Evolutionary conservation across 1,140 invertebrate genomes (phyloP), one percentile per base, ranked within the genome.

Genomic region (Sycobia sp.): DNA sequence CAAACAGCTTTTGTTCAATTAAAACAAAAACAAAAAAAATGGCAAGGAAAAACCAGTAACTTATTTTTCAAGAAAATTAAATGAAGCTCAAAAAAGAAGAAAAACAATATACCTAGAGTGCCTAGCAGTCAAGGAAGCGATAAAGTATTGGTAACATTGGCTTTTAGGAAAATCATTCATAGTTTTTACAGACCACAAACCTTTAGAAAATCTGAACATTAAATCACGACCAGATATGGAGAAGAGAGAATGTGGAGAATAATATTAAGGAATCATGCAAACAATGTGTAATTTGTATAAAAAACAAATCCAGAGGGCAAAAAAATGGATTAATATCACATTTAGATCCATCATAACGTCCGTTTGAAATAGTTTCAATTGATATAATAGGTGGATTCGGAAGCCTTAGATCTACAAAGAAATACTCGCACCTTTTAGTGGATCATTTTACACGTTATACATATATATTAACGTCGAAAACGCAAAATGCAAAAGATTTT

Each of bases 291-390:
- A 38, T 38, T 10, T 53, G 34, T 14, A 32, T 32, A 32, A 32
- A 32, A 32, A 32, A 32, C 11, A 32, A 32, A 32, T 32, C 29
- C 4, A 32, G 32, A 53, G 50, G 50, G 11, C n/a, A 36, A 38
- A 38, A 53, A 38, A 4, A 8, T 20, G 50, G 34, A 3, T 22
- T 53, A 20, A 53, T 53, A 13, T 34, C 50, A 22, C 32, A 53
- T 10, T 38, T 53, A 22, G 34, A 32, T 13, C 50, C 50, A 36
- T 29, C 50, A 16, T 8, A 38, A 38, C 5, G 9, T 18, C 50
- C 50, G 25, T 38, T 53, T n/a, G 34, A 53, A n/a, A 38, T 53
- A 36, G 18, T 53, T 10, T 53, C 34, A 16, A 53, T 36, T 20
- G 32, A 34, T 22, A 53, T 32, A 10, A 53, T 53, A 3, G 50